phyloP scores from a whole-genome alignment of 2,888 invertebrate species.

The Ochropleura plecta region DNA sequence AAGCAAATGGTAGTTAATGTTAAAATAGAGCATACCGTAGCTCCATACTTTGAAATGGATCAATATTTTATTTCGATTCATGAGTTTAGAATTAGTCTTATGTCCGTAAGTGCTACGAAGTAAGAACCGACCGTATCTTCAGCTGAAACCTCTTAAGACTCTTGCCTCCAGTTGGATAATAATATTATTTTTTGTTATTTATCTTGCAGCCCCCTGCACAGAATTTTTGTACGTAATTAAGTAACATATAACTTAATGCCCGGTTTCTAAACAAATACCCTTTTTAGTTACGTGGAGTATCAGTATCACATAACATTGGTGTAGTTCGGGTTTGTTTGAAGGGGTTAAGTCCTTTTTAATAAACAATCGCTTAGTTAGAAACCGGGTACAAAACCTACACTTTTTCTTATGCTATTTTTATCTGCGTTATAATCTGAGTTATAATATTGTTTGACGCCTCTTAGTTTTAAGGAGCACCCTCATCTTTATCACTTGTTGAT shows the following conservation, averaged over 20 bases:
- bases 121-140: too few relatives aligned
- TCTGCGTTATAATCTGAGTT: not conserved
- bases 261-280: not conserved
- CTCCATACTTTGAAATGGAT: not conserved
- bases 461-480: not conserved
- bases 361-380: not conserved
- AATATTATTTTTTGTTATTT: conserved; percentile 7
- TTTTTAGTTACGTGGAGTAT: not conserved
- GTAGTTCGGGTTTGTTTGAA: not conserved
- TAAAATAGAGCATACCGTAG: not conserved
- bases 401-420: not conserved
- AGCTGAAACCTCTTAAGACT: too few relatives aligned
- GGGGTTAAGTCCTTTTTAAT: not conserved
- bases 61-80: too few relatives aligned
- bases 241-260: not conserved
- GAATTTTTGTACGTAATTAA: conserved; percentile 25
- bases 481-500: not conserved
- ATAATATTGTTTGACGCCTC: not conserved
- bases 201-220: conserved; percentile 25
- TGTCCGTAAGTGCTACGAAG: too few relatives aligned
- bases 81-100: too few relatives aligned
- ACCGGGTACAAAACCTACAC: not conserved
- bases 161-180: not conserved
- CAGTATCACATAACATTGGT: not conserved
- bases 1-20: not conserved